Base-by-base conservation (phyloP, 2,888 invertebrate species). In the Periphyllus acericola region DNA sequence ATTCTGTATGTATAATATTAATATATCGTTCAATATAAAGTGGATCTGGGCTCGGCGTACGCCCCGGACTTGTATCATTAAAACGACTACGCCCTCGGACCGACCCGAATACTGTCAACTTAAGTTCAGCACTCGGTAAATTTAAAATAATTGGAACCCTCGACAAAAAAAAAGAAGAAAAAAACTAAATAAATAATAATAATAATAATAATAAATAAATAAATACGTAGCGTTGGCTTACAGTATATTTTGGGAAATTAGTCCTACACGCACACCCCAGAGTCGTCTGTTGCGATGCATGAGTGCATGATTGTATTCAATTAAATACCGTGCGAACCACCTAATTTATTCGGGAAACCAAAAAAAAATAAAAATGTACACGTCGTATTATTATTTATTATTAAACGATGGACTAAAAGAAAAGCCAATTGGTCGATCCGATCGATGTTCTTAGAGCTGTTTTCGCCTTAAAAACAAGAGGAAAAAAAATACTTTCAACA, bases 71-170 rank as follows among this genome's bases (percentile, higher is more conserved):
- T 71, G 71, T 82, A 25, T 82, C 82, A 52, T 82, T 72, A 82
- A 82, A 82, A 82, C 72, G 82, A 82, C 82, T 71, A 71, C 82
- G 71, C 71, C 71, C 82, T 82, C 72, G 52, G 71, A 81, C 68
- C 71, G 71, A 52, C 71, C 82, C 71, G 82, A 82, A 71, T 52
- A 52, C 83, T 82, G 72, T 74, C 83, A 74, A 83, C 34, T 55
- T 55, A 36, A 83, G 83, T 83, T 82, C 72, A 55, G 34, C 72
- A n/a, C 72, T 74, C 34, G n/a, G 83, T 83, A 55, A 83, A 83
- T 74, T 83, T 74, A 74, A 83, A 83, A 83, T 83, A 83, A 83
- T 83, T 83, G 74, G 74, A 83, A 55, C 55, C 72, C 36, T 74
- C 1, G n/a, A 36, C 32, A 72, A 52, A 29, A 1, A 52, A 17